phyloP scores from a whole-genome alignment of 2,888 invertebrate genomes.

The Bhutanitis thaidina region DNA sequence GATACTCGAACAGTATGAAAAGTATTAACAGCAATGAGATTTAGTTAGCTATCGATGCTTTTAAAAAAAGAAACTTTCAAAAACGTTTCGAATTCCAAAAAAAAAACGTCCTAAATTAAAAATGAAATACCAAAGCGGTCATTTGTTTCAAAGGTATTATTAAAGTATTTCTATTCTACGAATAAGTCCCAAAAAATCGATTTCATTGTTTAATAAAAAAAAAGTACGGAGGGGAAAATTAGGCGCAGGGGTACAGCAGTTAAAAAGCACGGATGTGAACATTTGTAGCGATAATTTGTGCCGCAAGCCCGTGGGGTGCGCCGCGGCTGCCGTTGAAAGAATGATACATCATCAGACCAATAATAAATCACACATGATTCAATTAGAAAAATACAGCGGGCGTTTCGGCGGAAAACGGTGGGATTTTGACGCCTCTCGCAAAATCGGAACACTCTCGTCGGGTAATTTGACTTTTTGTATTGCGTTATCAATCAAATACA shows the following conservation, averaged over 20 bases:
- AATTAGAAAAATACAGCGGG: slow-evolving; percentile 75
- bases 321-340: slow-evolving; percentile 76
- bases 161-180: slow-evolving; percentile 2
- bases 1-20: too few species aligned
- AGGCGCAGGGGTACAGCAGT: slow-evolving; percentile 51
- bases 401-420: slow-evolving; percentile 50
- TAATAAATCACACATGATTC: slow-evolving; percentile 79
- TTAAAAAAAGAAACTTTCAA: too few species aligned
- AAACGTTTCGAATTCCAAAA: too few species aligned
- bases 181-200: slow-evolving; percentile 24
- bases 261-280: slow-evolving; percentile 70
- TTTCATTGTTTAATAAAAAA: slow-evolving; percentile 69
- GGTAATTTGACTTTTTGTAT: slow-evolving; percentile 72
- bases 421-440: slow-evolving; percentile 56
- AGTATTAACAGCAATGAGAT: too few species aligned
- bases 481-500: slow-evolving; percentile 71
- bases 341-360: slow-evolving; percentile 79
- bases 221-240: slow-evolving; percentile 49
- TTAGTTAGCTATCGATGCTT: too few species aligned
- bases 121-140: too few species aligned
- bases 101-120: too few species aligned
- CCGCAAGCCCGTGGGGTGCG: slow-evolving; percentile 69
- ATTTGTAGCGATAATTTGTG: slow-evolving; percentile 75
- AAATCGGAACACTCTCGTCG: slow-evolving; percentile 52
- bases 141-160: not conserved